A percentile compares a stretch with the other conserved stretches of the same genome.
Conservation (phyloP, 1,140 invertebrate genomes). For the Dryas iulia region DNA sequence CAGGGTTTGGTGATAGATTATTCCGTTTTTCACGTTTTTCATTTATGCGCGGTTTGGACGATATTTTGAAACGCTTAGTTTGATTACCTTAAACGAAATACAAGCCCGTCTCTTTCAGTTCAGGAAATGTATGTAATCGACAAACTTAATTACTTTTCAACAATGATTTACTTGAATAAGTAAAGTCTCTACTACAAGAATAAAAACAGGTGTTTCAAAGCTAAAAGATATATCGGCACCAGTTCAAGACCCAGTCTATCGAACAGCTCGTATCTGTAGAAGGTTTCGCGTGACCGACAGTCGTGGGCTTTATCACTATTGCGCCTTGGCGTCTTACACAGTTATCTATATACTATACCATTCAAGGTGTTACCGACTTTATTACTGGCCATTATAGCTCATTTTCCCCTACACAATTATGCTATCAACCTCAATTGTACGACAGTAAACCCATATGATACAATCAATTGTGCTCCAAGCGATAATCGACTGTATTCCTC, state of each 20-base stretch:
- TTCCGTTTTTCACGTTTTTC: no score
- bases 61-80: no score
- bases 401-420: slow-evolving; percentile 28
- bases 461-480: slow-evolving; percentile 5
- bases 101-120: no score
- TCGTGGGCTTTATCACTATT: slow-evolving; percentile 49
- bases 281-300: slow-evolving; percentile 45
- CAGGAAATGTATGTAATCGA: no score
- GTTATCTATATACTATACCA: slow-evolving; percentile 20
- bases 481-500: slow-evolving; percentile 8
- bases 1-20: no score
- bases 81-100: no score
- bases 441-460: slow-evolving; percentile 27
- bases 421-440: slow-evolving; percentile 5
- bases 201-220: background rate
- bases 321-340: slow-evolving; percentile 42
- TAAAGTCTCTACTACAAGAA: no score
- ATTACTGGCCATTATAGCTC: slow-evolving; percentile 22
- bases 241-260: slow-evolving; percentile 32
- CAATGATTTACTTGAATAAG: no score
- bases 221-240: background rate
- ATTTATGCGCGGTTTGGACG: no score
- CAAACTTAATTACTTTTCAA: no score
- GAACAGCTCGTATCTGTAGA: slow-evolving; percentile 28
- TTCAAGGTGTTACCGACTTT: slow-evolving; percentile 25